Evolutionary conservation across 2,888 invertebrate genomes (phyloP).

Genomic region (Gisinianus flammeolus): DNA sequence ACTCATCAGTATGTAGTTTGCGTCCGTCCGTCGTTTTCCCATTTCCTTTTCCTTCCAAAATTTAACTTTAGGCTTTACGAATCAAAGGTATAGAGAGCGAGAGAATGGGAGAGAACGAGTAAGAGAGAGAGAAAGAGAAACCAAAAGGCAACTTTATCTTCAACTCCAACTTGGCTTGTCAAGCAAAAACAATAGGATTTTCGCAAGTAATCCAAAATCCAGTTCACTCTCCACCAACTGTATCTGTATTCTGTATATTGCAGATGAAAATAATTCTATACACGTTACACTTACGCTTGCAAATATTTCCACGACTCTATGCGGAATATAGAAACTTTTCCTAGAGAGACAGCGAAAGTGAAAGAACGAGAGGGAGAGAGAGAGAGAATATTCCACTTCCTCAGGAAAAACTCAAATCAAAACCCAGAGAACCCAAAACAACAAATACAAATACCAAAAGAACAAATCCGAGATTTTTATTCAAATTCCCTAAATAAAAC

Average conservation of each 20-base stretch:
- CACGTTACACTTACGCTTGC: neutral
- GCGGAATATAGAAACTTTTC: too few species aligned
- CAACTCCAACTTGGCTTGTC: neutral
- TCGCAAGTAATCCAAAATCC: neutral
- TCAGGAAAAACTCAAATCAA: too few species aligned
- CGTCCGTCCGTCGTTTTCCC: slow-evolving; percentile 4
- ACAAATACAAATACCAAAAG: too few species aligned
- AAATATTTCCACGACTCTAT: neutral
- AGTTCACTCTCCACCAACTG: neutral
- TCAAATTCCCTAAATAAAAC: too few species aligned
- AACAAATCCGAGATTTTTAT: too few species aligned
- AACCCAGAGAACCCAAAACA: too few species aligned
- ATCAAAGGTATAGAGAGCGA: neutral
- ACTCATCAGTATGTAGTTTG: neutral
- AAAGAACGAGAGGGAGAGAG: too few species aligned
- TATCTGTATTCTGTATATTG: neutral
- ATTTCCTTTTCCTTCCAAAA: slow-evolving; percentile 1
- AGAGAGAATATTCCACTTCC: too few species aligned
- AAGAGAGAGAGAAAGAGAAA: neutral
- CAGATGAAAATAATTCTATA: neutral
- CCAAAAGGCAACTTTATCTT: neutral
- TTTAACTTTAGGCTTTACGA: neutral
- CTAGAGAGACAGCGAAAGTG: too few species aligned
- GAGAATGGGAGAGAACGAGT: neutral
- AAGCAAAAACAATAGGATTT: slow-evolving; percentile 3